Conservation (phyloP, 2,888 invertebrate species). For the Hyposoter didymator region DNA sequence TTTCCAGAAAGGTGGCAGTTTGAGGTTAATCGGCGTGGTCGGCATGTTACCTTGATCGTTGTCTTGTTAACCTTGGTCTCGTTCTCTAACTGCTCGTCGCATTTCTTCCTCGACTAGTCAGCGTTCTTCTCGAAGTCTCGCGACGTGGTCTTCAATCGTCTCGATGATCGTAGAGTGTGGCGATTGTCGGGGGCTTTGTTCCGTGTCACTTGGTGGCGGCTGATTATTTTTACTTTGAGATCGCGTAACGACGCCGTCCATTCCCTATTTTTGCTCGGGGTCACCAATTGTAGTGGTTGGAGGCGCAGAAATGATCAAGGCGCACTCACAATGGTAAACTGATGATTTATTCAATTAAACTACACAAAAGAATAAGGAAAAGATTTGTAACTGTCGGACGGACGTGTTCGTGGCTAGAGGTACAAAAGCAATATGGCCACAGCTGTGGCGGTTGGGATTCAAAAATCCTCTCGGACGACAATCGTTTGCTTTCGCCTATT, state of each 20-base stretch:
- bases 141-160: not conserved
- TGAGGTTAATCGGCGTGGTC: not conserved
- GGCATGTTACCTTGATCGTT: not conserved
- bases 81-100: not conserved
- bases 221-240: not conserved
- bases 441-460: not conserved
- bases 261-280: not conserved
- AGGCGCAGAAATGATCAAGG: not conserved
- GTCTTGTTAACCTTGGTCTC: not conserved
- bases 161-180: not conserved
- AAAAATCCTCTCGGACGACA: not conserved
- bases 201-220: not conserved
- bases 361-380: not conserved
- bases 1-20: slow-evolving; percentile 65
- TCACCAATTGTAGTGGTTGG: not conserved
- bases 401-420: not conserved
- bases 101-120: not conserved
- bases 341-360: not conserved
- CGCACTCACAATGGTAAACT: not conserved
- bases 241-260: not conserved
- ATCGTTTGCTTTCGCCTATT: not conserved
- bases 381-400: not conserved
- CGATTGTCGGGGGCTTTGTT: not conserved
- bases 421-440: not conserved
- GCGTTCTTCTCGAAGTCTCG: not conserved